Base-by-base conservation (phyloP, 1,140 invertebrate species). In the Lycorma delicatula region DNA sequence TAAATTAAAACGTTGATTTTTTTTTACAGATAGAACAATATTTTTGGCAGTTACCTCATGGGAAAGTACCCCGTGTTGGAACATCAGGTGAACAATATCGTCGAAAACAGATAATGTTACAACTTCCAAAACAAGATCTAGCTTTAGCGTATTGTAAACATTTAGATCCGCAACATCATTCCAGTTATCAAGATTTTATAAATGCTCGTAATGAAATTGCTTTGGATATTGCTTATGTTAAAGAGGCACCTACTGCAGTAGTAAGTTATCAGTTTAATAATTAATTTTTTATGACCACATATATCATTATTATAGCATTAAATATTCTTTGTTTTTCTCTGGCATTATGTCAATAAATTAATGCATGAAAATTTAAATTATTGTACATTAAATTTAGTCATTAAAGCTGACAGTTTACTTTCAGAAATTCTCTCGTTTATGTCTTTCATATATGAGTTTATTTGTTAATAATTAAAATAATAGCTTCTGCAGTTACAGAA, bases 41-140 rank as follows among this genome's bases (percentile, higher is more conserved):
- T 70, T 91, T 91, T 70, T 79, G 81, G 52, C 79, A 81, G 72
- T 70, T 91, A 66, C 87, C 88, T 20, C 75, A 83, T 60, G 81
- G 86, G 64, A 84, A 87, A 69, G 84, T 91, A 52, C 89, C 90
- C 16, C 77, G 81, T 62, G 68, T 88, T 53, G 86, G 85, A 41
- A 82, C 83, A 22, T 75, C 83, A 41, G 89, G 92, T 26, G 87
- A 93, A 72, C 78, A 86, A 68, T 77, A 84, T 71, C 70, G 92
- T 62, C 81, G 89, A 68, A 81, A 86, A 60, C 89, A 94, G 73
- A 74, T 98, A 59, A 86, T 92, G 53, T 77, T 81, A 50, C 94
- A 98, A 74, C 77, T 97, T 64, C 94, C 94, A 13, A 93, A 91
- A 72, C 94, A 98, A 75, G 96, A 99, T 71, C 77, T 97, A 34